These are phyloP conservation scores for Eolophus roseicapilla DNA, from an alignment of 2,113 vertebrate genomes.

Conservation along the genomic window DNA sequence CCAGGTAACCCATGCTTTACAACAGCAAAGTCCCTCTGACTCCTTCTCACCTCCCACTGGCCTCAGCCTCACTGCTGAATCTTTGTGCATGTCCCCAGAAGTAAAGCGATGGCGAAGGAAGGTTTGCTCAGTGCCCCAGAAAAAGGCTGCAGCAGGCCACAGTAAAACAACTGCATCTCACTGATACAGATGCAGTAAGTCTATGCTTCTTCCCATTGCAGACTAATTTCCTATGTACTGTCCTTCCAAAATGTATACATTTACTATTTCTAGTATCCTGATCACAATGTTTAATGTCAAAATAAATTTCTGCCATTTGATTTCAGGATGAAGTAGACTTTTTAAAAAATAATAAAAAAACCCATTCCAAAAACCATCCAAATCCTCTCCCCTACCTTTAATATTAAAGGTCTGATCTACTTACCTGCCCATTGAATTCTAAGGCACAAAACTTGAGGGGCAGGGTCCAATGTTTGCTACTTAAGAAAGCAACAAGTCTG, in stretches of 20 bases:
- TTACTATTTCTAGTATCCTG: background rate
- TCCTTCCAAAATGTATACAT: background rate
- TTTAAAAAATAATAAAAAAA: background rate
- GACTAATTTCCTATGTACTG: background rate
- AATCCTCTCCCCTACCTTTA: background rate
- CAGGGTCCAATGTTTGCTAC: background rate
- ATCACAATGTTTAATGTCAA: background rate
- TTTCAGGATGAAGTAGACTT: background rate
- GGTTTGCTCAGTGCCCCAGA: background rate
- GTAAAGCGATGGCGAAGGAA: background rate
- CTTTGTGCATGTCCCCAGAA: background rate
- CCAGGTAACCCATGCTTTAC: background rate
- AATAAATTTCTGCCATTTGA: background rate
- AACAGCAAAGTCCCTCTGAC: background rate
- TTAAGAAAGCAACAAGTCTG: background rate
- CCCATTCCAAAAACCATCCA: background rate
- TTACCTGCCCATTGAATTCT: background rate
- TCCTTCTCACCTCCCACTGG: background rate
- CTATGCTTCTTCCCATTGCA: background rate
- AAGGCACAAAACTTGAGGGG: background rate
- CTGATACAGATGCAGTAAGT: fast-evolving
- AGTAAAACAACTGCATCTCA: background rate
- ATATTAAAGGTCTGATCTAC: background rate
- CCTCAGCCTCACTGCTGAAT: background rate
- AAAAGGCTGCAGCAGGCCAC: background rate